These are phyloP conservation scores for Caerostris darwini DNA, from an alignment of 1,140 invertebrate species.

Conservation along the genomic window DNA sequence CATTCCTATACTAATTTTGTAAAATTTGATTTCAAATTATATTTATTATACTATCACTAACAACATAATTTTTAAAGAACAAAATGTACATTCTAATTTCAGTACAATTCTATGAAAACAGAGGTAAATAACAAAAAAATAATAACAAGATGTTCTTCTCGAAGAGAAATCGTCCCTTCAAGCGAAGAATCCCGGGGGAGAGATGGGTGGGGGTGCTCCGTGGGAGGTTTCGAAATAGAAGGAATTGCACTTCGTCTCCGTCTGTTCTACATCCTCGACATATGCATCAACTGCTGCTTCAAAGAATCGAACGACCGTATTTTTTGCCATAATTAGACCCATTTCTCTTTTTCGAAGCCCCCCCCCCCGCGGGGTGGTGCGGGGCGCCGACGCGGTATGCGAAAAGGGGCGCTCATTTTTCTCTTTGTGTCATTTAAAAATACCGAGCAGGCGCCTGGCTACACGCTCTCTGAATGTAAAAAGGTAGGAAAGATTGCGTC, in stretches of 20 bases:
- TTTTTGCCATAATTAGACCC: slow-evolving; percentile 66
- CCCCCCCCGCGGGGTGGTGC: neutral
- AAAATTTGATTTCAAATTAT: neutral
- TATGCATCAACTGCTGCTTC: slow-evolving; percentile 72
- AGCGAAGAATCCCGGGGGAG: slow-evolving; percentile 43
- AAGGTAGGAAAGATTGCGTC: neutral
- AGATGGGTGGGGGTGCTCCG: slow-evolving; percentile 33
- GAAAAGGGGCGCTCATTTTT: slow-evolving; percentile 44
- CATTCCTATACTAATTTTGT: neutral
- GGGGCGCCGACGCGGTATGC: neutral
- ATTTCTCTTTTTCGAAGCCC: slow-evolving; percentile 38
- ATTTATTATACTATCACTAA: neutral
- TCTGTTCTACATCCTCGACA: slow-evolving; percentile 70
- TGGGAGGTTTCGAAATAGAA: slow-evolving; percentile 76
- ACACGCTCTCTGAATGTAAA: neutral
- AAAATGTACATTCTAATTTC: neutral
- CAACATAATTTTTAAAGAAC: neutral
- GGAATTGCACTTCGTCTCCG: slow-evolving; percentile 75
- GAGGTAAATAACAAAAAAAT: neutral
- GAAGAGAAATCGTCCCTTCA: slow-evolving; percentile 50
- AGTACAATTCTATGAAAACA: neutral
- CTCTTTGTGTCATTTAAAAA: slow-evolving; percentile 8
- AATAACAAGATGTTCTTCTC: neutral
- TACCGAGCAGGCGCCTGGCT: slow-evolving; percentile 39
- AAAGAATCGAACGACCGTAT: slow-evolving; percentile 40